Conservation (phyloP, 2,797 vertebrate genomes). For the Carcharodon carcharias region DNA sequence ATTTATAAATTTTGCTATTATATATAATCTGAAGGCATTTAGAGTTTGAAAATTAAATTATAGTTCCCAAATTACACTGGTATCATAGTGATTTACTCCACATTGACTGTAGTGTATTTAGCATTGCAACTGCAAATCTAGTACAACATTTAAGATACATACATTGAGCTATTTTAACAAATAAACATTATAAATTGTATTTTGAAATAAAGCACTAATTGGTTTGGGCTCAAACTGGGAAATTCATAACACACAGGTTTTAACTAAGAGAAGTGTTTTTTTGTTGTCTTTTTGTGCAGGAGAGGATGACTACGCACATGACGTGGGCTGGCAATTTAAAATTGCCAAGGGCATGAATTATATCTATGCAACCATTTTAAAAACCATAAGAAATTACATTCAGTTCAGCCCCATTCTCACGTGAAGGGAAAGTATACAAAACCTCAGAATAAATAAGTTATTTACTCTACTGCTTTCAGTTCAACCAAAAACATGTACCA, state of each 20-base stretch:
- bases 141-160: not conserved
- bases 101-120: not conserved
- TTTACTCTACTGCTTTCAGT: not conserved
- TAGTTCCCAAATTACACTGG: conserved; percentile 3
- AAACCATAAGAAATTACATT: not conserved
- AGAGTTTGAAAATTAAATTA: not conserved
- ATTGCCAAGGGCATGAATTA: conserved; percentile 15
- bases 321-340: not conserved
- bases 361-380: not conserved
- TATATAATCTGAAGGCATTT: not conserved
- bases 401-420: not conserved
- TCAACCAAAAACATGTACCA: not conserved
- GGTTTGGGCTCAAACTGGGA: not conserved
- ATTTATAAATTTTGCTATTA: conserved; percentile 1
- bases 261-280: not conserved
- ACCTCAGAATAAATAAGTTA: not conserved
- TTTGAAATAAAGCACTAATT: not conserved
- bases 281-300: not conserved
- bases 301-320: not conserved
- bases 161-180: not conserved
- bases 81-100: not conserved
- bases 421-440: not conserved
- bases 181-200: not conserved
- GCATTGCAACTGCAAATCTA: not conserved
- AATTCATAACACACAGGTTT: not conserved